Percentiles rank a stretch among this genome's conserved stretches.
phyloP scores from a whole-genome alignment of 2,113 vertebrate genomes.

The Cyphomyrus plagiostoma region DNA sequence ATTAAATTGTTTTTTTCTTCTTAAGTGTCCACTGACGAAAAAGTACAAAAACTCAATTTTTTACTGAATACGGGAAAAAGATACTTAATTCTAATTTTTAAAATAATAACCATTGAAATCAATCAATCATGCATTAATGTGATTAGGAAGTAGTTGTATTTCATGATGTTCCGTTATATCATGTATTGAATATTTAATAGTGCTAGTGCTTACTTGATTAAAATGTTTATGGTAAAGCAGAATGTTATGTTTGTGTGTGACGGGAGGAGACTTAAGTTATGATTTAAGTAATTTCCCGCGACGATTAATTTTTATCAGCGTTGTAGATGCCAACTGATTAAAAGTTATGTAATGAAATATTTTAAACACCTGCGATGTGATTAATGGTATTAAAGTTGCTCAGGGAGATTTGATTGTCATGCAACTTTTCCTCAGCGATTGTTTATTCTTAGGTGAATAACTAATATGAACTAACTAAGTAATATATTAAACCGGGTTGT shows the following conservation, averaged over 20 bases:
- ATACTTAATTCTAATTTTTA: neutral
- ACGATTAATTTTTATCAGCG: neutral
- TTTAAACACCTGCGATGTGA: neutral
- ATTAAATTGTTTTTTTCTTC: constrained; percentile 29
- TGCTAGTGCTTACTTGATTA: neutral
- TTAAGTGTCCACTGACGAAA: constrained; percentile 33
- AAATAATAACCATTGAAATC: neutral
- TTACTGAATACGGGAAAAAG: neutral
- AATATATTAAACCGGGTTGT: neutral
- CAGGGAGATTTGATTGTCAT: neutral
- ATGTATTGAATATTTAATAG: neutral
- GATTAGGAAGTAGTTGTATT: neutral
- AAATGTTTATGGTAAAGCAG: neutral
- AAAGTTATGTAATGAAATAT: neutral
- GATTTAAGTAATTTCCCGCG: neutral
- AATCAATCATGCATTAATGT: neutral
- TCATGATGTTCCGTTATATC: neutral
- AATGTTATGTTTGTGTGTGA: neutral
- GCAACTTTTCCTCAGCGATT: neutral
- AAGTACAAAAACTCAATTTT: constrained; percentile 33
- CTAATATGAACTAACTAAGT: neutral
- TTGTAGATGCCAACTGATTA: neutral
- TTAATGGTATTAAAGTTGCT: neutral
- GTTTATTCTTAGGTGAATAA: neutral
- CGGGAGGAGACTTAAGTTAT: neutral